A percentile compares a stretch with the other conserved stretches of the same genome.
These are phyloP conservation scores for Aporophyla nigra DNA, from an alignment of 2,888 invertebrate species.

Conservation along the genomic window DNA sequence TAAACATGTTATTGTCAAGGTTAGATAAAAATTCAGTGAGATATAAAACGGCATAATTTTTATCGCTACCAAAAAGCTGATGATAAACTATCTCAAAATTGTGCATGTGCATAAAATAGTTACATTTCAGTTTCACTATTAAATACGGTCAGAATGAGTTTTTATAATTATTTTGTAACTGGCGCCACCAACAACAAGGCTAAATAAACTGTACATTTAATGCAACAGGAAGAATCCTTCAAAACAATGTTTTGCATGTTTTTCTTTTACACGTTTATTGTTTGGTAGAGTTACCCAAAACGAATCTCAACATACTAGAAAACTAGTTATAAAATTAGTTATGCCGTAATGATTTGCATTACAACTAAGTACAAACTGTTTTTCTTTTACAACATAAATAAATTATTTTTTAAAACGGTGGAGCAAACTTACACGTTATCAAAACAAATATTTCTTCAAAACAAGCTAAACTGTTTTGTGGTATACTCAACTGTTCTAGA, in stretches of 20 bases:
- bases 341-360: constrained; percentile 46
- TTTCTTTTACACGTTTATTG: constrained; percentile 21
- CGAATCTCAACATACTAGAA: constrained; percentile 44
- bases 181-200: background rate
- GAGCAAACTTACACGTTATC: background rate
- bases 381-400: constrained; percentile 12
- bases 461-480: background rate
- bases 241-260: constrained; percentile 31
- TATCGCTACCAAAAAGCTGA: constrained; percentile 43
- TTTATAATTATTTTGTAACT: constrained; percentile 3
- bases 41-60: constrained; percentile 53
- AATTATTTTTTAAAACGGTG: background rate
- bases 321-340: constrained; percentile 47
- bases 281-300: constrained; percentile 36
- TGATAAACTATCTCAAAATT: constrained; percentile 55
- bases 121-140: constrained; percentile 25
- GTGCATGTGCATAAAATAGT: constrained; percentile 54
- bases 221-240: constrained; percentile 53
- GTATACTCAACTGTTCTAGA: background rate
- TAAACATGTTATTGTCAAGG: constrained; percentile 60
- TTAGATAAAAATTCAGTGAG: constrained; percentile 58
- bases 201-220: constrained; percentile 27
- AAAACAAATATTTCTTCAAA: background rate
- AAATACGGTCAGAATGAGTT: constrained; percentile 1
- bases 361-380: constrained; percentile 34